Base-by-base conservation (phyloP, 2,113 vertebrate species). In the Connochaetes taurinus region DNA sequence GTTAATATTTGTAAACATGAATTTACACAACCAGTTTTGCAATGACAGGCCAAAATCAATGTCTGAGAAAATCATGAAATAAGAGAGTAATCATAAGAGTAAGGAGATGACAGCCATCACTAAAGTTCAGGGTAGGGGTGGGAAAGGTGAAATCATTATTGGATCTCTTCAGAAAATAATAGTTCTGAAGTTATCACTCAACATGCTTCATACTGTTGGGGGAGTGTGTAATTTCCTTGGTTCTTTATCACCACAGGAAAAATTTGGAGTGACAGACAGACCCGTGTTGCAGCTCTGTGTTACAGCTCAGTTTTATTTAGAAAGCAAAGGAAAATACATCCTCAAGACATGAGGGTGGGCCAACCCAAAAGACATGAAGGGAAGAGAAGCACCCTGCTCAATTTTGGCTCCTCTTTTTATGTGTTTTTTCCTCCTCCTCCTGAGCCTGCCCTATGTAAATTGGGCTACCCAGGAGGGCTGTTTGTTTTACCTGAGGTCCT, bases 21-120 rank as follows among this genome's bases (percentile, higher is more conserved):
- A 93, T 93, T 94, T 93, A 78, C 7, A 74, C 25, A 96, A 94
- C n/a, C 36, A 60, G 67, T 82, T 81, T 91, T 97, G 0, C 27
- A 87, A 97, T 67, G 31, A 91, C 4, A 29, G 31, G 31, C 0
- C 36, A 40, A 57, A 91, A 82, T 74, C 14, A 86, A 16, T 90
- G 23, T 33, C 50, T 64, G 25, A 64, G 29, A 67, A 62, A 97
- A 93, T n/a, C 17, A 55, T 55, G 23, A 67, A 89, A 74, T 57
- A 52, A 91, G 4, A 40, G 47, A 74, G 25, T 83, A 45, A 71
- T 43, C 58, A 36, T 64, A 50, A 57, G n/a, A 25, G 2, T 27
- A 27, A 93, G 27, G n/a, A 74, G 3, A 60, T 80, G 31, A n/a
- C 33, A 67, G 12, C 1, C 33, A 9, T 87, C 76, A 6, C 25